Evolutionary conservation across 2,888 invertebrate species (phyloP).

Genomic region (Coenonympha arcania): DNA sequence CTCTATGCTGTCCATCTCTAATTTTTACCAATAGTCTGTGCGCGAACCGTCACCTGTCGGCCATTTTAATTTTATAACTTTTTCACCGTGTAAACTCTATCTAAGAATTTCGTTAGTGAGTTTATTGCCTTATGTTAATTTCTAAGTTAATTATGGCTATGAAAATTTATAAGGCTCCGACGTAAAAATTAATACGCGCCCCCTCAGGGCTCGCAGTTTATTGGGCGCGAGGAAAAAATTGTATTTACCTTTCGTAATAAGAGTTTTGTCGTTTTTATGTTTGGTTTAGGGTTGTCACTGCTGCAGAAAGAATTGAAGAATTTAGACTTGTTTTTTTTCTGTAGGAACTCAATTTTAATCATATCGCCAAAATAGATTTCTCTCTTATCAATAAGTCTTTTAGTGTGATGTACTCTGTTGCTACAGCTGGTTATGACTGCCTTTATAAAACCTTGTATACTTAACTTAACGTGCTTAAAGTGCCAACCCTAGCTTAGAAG

Average conservation of each 20-base stretch:
- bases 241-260: conserved; percentile 34
- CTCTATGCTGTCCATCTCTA: no score
- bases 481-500: conserved; percentile 33
- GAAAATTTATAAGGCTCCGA: conserved; percentile 66
- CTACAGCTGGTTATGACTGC: no score
- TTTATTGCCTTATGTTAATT: conserved; percentile 73
- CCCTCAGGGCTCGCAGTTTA: conserved; percentile 59
- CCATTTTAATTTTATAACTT: conserved; percentile 56
- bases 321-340: no score
- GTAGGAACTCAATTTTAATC: no score
- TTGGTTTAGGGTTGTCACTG: neutral
- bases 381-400: no score
- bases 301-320: neutral
- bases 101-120: conserved; percentile 70
- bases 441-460: neutral
- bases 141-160: conserved; percentile 72
- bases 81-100: conserved; percentile 59
- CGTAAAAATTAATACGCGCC: conserved; percentile 63
- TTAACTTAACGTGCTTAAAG: neutral
- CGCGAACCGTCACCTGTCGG: conserved; percentile 54
- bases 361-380: no score
- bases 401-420: no score
- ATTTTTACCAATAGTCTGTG: neutral
- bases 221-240: conserved; percentile 47
- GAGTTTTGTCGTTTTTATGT: conserved; percentile 56